These are phyloP conservation scores for Rhinogobius similis DNA, from an alignment of 2,113 vertebrate genomes.

Conservation along the genomic window DNA sequence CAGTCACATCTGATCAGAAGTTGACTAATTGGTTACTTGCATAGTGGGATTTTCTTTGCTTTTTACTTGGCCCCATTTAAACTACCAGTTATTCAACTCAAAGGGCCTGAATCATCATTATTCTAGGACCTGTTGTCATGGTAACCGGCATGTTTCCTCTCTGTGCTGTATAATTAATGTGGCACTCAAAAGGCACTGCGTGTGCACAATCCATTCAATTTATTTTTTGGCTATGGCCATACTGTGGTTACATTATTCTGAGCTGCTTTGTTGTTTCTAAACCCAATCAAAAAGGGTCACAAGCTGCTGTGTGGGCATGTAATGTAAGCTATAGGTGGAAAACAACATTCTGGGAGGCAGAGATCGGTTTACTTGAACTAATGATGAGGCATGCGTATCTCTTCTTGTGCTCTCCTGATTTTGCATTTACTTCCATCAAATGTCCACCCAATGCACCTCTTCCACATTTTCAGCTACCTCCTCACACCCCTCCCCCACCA, in stretches of 20 bases:
- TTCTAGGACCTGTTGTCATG: conserved; percentile 3
- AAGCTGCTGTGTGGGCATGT: background rate
- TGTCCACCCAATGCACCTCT: conserved; percentile 6
- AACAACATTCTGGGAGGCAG: background rate
- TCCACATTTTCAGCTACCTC: background rate
- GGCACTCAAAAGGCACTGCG: background rate
- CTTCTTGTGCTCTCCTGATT: background rate
- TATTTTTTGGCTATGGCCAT: background rate
- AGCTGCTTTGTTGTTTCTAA: background rate
- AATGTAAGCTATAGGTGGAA: background rate
- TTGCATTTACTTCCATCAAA: background rate
- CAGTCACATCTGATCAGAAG: background rate
- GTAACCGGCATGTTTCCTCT: background rate
- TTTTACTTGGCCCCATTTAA: conserved; percentile 6
- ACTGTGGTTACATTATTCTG: background rate
- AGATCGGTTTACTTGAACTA: conserved; percentile 7
- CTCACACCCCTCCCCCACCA: conserved; percentile 11
- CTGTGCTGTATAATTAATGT: conserved; percentile 11
- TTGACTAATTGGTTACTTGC: conserved; percentile 1
- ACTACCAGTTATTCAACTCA: background rate
- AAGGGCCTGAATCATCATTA: background rate
- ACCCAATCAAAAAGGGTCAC: background rate
- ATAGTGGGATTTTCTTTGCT: background rate
- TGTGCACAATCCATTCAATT: background rate
- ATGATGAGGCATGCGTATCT: conserved; percentile 25